These are phyloP conservation scores for Girardinus metallicus DNA, from an alignment of 2,797 vertebrate genomes.

Conservation along the genomic window DNA sequence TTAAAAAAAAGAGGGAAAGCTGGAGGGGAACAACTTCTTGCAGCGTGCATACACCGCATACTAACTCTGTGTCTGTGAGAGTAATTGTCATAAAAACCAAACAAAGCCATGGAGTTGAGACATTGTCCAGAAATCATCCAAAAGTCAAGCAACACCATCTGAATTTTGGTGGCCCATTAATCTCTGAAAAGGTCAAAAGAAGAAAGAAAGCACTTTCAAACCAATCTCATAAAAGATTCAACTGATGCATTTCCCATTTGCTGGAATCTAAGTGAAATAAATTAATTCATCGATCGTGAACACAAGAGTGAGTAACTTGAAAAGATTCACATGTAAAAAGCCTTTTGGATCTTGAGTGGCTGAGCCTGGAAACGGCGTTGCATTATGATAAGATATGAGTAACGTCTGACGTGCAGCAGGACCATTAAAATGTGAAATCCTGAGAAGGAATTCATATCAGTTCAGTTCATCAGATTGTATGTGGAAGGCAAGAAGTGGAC, in stretches of 20 bases:
- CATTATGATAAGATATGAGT: slow-evolving; percentile 15
- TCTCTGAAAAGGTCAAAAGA: slow-evolving; percentile 63
- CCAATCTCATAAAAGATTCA: slow-evolving; percentile 48
- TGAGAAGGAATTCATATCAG: slow-evolving; percentile 4
- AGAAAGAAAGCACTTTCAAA: slow-evolving; percentile 18
- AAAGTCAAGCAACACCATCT: slow-evolving; percentile 23
- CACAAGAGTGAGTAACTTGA: slow-evolving; percentile 25
- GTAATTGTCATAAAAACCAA: slow-evolving; percentile 17
- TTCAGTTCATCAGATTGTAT: slow-evolving; percentile 5
- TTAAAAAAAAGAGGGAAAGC: slow-evolving; percentile 13
- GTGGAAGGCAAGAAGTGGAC: slow-evolving; percentile 12
- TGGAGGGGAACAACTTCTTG: slow-evolving; percentile 1
- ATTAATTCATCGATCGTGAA: slow-evolving; percentile 61
- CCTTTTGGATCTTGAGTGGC: slow-evolving; percentile 24
- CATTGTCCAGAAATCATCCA: neutral
- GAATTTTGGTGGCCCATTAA: slow-evolving; percentile 36
- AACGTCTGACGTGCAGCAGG: slow-evolving; percentile 22
- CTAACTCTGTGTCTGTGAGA: neutral
- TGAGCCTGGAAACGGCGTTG: slow-evolving; percentile 15
- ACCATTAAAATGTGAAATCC: slow-evolving; percentile 20
- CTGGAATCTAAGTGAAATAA: slow-evolving; percentile 55
- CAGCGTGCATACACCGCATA: neutral
- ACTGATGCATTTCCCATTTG: slow-evolving; percentile 49
- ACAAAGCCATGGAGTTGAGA: neutral
- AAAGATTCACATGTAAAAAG: slow-evolving; percentile 18